Evolutionary conservation across 2,113 vertebrate genomes (phyloP).

Genomic region (Genyomyrus donnyi): DNA sequence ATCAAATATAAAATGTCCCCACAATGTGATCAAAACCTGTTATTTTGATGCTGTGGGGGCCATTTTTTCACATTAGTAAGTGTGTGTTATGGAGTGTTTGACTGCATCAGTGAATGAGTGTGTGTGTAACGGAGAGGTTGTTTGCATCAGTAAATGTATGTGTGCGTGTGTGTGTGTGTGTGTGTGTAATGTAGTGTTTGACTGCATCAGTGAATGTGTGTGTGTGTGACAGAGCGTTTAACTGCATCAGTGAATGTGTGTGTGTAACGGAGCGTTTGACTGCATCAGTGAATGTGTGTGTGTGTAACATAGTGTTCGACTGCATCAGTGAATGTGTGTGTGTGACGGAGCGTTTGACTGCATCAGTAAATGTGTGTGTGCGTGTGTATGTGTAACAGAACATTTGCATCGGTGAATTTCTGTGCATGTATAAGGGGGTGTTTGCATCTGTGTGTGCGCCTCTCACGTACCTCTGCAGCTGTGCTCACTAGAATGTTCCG

Average conservation of each 20-base stretch:
- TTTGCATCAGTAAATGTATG: not conserved
- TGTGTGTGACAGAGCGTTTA: not conserved
- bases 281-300: not conserved
- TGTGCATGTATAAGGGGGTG: not conserved
- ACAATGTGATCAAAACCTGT: not conserved
- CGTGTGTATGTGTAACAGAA: not conserved
- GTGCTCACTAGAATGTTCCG: not conserved
- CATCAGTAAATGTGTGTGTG: not conserved
- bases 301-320: not conserved
- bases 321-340: not conserved
- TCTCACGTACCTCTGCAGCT: conserved; percentile 14
- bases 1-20: not conserved
- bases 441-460: not conserved
- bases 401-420: not conserved
- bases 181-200: accelerated
- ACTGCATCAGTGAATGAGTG: not conserved
- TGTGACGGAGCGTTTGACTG: not conserved
- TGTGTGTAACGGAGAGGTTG: not conserved
- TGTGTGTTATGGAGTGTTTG: not conserved
- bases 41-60: not conserved
- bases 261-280: not conserved
- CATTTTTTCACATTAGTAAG: not conserved
- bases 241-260: not conserved
- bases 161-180: not conserved
- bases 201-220: not conserved